phyloP scores from a whole-genome alignment of 2,797 vertebrate genomes.

The Sebastes taczanowskii region DNA sequence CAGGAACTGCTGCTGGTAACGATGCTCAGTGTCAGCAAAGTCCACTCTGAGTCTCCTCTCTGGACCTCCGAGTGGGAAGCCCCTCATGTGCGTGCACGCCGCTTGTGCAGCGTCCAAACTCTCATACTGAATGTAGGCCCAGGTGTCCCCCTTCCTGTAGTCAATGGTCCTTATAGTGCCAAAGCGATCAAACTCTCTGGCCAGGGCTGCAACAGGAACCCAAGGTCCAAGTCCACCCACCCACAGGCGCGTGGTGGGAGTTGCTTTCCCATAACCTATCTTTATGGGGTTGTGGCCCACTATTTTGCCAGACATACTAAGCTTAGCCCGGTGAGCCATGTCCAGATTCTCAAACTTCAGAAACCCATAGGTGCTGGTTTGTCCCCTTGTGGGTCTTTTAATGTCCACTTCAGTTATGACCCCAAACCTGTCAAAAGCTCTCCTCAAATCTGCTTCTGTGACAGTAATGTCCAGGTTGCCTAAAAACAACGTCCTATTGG shows the following conservation, averaged over 20 bases:
- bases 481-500: conserved; percentile 96
- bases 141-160: conserved; percentile 97
- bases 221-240: conserved; percentile 96
- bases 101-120: conserved; percentile 97
- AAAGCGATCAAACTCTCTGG: conserved; percentile 98
- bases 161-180: conserved; percentile 98
- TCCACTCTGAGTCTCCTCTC: conserved; percentile 95
- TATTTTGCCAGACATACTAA: conserved; percentile 97
- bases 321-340: conserved; percentile 97
- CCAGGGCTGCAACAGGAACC: conserved; percentile 94
- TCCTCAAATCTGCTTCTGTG: conserved; percentile 91
- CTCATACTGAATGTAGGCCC: conserved; percentile 99
- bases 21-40: conserved; percentile 96
- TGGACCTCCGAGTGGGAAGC: conserved; percentile 94
- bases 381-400: conserved; percentile 91
- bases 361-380: conserved; percentile 96
- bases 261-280: conserved; percentile 98
- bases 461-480: conserved; percentile 96
- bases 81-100: conserved; percentile 97
- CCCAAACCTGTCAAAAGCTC: conserved; percentile 96
- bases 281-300: conserved; percentile 95
- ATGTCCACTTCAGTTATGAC: conserved; percentile 98
- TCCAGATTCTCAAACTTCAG: conserved; percentile 98
- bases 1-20: conserved; percentile 95
- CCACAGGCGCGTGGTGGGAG: conserved; percentile 95